A percentile compares a stretch with the other conserved stretches of the same genome.
phyloP scores from a whole-genome alignment of 2,888 invertebrate genomes.

The Lasioglossum malachurum region DNA sequence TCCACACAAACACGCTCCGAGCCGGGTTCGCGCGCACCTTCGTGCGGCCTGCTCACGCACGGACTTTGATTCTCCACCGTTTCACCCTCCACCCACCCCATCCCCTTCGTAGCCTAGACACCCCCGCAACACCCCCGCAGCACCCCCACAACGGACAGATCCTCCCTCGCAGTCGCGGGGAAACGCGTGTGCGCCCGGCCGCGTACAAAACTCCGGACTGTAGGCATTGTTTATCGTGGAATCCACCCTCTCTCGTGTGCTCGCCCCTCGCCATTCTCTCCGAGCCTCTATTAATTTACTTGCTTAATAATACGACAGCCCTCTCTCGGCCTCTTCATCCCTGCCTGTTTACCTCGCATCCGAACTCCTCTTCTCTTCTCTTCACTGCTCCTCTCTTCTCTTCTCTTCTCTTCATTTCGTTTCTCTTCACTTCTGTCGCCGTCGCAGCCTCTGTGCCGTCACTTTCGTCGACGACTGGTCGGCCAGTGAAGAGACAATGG shows the following conservation, averaged over 20 bases:
- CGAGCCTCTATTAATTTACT: conserved; percentile 84
- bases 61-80: conserved; percentile 35
- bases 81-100: conserved; percentile 44
- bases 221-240: conserved; percentile 82
- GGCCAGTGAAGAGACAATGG: conserved; percentile 58
- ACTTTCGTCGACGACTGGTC: conserved; percentile 64
- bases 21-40: conserved; percentile 37
- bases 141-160: conserved; percentile 10
- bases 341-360: conserved; percentile 40
- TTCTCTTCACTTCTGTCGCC: background rate
- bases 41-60: conserved; percentile 28
- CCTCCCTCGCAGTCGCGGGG: conserved; percentile 7
- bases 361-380: conserved; percentile 23
- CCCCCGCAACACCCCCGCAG: conserved; percentile 8
- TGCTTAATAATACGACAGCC: conserved; percentile 82
- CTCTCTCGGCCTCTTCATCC: conserved; percentile 56
- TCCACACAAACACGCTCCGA: conserved; percentile 64
- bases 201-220: conserved; percentile 62
- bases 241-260: conserved; percentile 74
- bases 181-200: conserved; percentile 24
- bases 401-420: background rate
- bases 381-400: conserved; percentile 26
- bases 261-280: conserved; percentile 61
- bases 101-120: background rate
- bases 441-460: conserved; percentile 43